Base-by-base conservation (phyloP, 2,113 vertebrate species). In the Tursiops truncatus region DNA sequence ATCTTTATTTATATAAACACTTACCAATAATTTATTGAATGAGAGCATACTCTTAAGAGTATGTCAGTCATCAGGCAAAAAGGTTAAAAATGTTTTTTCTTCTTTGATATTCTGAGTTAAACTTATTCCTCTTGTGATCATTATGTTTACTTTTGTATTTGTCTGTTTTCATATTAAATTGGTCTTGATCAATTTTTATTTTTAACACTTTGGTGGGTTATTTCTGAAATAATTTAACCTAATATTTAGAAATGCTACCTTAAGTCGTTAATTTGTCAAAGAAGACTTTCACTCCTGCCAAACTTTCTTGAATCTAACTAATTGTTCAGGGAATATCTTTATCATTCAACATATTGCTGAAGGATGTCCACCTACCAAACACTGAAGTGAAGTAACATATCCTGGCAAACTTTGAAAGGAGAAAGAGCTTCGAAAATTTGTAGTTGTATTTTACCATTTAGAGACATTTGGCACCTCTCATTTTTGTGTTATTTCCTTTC, bases 381-480 rank as follows among this genome's bases (percentile, higher is more conserved):
- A 81, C 20, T 50, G 36, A 91, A 97, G 68, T 91, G 41, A 87
- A 68, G 63, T 83, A 86, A 92, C 21, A 20, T 68, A 67, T 83
- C 36, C 77, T 95, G 90, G 50, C n/a, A 80, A 95, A 88, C 33
- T 74, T 13, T 87, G 23, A 92, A 94, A 86, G 33, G 33, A 79
- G 36, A 85, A 81, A 92, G 20, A 83, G 36, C 18, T 95, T 83
- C 26, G 86, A 84, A 90, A 89, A 26, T 84, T 60, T 95, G 79
- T 95, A 63, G 82, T 50, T 77, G 31, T 33, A 70, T 95, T 89
- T 96, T 94, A 91, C 93, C 93, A 53, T 96, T 91, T 83, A 76
- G 82, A 31, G 31, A 71, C 79, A 56, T 15, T 73, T 94, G 47
- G 38, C 79, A 96, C 41, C 62, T 94, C 65, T 87, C 83, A 96